Evolutionary conservation across 2,797 vertebrate species (phyloP).

Genomic region (Tragelaphus eurycerus): DNA sequence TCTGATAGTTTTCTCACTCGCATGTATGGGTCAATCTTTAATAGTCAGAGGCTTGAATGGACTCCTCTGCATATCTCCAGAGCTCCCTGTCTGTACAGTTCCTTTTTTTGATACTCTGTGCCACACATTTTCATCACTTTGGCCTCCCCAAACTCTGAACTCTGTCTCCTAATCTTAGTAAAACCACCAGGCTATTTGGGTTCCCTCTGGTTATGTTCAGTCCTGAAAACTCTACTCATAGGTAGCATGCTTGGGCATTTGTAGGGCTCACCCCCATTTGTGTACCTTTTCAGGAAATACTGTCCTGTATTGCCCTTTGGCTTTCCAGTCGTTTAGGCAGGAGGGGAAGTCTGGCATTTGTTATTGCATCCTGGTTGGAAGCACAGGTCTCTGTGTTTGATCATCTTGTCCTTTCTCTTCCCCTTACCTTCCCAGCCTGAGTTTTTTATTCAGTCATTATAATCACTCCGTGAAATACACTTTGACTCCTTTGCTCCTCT

Average conservation of each 20-base stretch:
- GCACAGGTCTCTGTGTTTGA: neutral
- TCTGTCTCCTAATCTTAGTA: neutral
- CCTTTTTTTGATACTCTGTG: neutral
- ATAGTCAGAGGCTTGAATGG: neutral
- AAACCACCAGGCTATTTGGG: neutral
- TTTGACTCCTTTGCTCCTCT: neutral
- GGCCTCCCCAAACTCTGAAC: neutral
- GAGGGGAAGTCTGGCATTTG: neutral
- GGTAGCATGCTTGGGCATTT: neutral
- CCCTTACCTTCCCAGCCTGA: neutral
- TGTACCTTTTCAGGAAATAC: neutral
- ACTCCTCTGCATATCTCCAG: neutral
- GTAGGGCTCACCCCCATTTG: neutral
- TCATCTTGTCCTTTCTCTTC: neutral
- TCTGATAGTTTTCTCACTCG: neutral
- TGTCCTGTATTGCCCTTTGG: neutral
- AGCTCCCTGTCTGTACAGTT: neutral
- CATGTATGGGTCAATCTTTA: neutral
- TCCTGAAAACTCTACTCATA: neutral
- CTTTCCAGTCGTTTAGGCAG: neutral
- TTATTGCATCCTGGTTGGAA: neutral
- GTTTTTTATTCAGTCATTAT: neutral
- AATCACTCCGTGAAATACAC: neutral
- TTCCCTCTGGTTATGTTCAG: neutral
- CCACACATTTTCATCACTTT: neutral